phyloP scores from a whole-genome alignment of 2,888 invertebrate genomes.

The Capitulum mitella region DNA sequence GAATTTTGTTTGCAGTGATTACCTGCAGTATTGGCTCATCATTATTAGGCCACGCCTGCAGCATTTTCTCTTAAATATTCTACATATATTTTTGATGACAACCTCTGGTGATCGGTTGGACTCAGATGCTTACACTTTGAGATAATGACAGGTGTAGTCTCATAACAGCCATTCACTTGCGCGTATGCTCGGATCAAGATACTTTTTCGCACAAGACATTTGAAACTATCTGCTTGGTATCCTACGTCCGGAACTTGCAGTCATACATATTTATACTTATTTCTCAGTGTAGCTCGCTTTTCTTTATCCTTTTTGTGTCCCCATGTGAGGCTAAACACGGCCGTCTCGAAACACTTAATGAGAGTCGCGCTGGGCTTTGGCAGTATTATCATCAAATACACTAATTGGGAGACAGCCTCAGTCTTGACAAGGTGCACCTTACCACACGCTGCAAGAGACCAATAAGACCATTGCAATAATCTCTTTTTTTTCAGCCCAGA shows the following conservation, averaged over 20 bases:
- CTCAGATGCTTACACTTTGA: no score
- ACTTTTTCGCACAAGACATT: background rate
- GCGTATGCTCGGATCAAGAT: no score
- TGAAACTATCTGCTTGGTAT: background rate
- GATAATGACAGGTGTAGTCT: no score
- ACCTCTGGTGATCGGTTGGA: no score
- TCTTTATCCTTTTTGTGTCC: background rate
- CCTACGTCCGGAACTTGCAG: background rate
- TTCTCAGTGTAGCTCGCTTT: background rate
- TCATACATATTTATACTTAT: background rate
- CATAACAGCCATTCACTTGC: no score
- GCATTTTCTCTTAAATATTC: no score
- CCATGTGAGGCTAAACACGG: background rate
- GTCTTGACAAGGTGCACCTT: background rate
- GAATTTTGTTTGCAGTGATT: no score
- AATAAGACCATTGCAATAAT: background rate
- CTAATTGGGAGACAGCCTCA: background rate
- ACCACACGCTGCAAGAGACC: background rate
- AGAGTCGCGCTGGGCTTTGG: background rate
- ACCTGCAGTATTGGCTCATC: no score
- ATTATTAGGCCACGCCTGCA: no score
- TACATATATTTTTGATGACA: no score
- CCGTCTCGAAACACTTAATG: background rate
- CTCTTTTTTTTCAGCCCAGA: background rate
- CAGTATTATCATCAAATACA: background rate